phyloP scores from a whole-genome alignment of 2,888 invertebrate species.

The Diarsia dahlii region DNA sequence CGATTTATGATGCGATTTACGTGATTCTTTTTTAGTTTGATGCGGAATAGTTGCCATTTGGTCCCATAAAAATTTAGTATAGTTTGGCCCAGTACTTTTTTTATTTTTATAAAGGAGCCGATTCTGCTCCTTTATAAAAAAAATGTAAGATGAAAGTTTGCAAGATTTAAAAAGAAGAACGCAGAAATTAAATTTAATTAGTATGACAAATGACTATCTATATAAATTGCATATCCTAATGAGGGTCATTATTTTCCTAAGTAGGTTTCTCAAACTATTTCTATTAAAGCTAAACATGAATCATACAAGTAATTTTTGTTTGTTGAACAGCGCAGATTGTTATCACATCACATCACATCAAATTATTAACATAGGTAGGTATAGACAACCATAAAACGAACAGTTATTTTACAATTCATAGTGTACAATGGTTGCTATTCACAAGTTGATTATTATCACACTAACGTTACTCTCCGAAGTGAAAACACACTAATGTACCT shows the following conservation, averaged over 20 bases:
- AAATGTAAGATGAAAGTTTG: neutral
- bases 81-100: no score
- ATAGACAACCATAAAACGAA: constrained; percentile 56
- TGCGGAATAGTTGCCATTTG: no score
- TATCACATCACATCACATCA: constrained; percentile 44
- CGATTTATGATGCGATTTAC: no score
- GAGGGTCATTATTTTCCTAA: constrained; percentile 34
- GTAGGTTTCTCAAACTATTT: constrained; percentile 42
- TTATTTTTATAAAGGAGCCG: neutral
- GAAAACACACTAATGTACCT: constrained; percentile 40
- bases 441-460: constrained; percentile 40
- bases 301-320: constrained; percentile 47
- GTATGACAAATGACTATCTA: constrained; percentile 21
- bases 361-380: constrained; percentile 43
- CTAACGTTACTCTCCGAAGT: constrained; percentile 29
- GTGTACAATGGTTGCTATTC: constrained; percentile 42
- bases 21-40: no score
- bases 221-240: constrained; percentile 27
- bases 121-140: neutral
- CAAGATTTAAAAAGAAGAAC: neutral
- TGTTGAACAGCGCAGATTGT: constrained; percentile 44
- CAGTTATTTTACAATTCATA: constrained; percentile 56
- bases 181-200: no score
- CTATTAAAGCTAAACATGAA: constrained; percentile 49
- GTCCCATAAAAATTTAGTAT: no score